Base-by-base conservation (phyloP, 2,888 invertebrate species). In the Netelia melanura region DNA sequence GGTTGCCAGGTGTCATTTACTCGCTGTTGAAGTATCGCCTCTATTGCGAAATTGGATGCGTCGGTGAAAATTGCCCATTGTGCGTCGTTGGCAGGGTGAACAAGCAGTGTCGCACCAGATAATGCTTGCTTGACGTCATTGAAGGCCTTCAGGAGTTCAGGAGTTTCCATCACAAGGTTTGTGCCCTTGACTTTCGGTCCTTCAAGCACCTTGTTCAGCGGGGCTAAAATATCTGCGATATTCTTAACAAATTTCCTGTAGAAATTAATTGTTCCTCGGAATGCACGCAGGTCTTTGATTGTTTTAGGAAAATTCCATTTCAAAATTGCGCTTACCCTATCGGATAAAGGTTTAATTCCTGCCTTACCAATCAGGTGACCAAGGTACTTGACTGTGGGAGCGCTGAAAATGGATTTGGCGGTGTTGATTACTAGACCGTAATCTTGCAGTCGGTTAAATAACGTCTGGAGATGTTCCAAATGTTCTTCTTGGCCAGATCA, bases 1-100 rank as follows among this genome's bases (percentile, higher is more conserved):
- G 93, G 93, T 85, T 93, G 86, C 90, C 91, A 91, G 21, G 48
- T 52, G n/a, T n/a, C 21, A 11, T 11, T n/a, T 3, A 30, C 6
- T 9, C 6, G 48, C 30, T 86, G 76, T 44, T 86, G 72, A 5
- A 83, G 38, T 0, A 17, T 61, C 1, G 67, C 70, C 5, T 75
- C 83, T 38, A 85, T 82, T 1, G 75, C 74, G 14, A 14, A 10
- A 8, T 82, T 75, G n/a, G 82, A 85, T 0, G 82, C 85, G 11
- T 84, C 82, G 8, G 79, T 65, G 23, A 80, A 79, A 6, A 86
- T 71, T 6, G 79, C 38, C 67, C 78, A 72, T 21, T 65, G 52
- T 17, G 54, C 38, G 17, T 75, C 54, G 1, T 30, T 14, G 21
- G 64, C 38, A 0, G 75, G 75, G 30, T 72, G 61, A 9, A 17